Conservation (phyloP, 35 echinoderm and acorn worm genomes). For the Apostichopus japonicus region DNA sequence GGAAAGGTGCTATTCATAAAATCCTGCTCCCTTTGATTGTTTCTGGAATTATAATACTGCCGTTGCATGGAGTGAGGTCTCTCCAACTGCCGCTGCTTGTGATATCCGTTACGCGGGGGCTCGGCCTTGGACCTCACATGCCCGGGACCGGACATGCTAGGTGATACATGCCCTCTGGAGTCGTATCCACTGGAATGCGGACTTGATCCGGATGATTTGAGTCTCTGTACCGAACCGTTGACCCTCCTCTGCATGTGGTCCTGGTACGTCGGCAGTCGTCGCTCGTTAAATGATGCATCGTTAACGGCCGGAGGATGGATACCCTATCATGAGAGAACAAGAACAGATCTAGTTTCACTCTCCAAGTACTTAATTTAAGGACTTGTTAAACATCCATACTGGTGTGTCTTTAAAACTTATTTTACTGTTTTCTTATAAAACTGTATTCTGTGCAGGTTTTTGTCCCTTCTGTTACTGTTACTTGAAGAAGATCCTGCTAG, state of each 20-base stretch:
- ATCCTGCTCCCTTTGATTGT: background rate
- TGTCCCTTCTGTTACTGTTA: too few relatives aligned
- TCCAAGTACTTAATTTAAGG: too few relatives aligned
- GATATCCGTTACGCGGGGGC: background rate
- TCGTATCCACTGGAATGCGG: slow-evolving; percentile 76
- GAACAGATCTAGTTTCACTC: too few relatives aligned
- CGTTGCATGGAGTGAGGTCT: slow-evolving; percentile 31
- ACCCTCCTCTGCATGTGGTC: slow-evolving; percentile 81
- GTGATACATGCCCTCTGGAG: slow-evolving; percentile 66
- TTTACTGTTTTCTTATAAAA: too few relatives aligned
- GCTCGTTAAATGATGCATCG: background rate
- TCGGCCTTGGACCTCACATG: background rate
- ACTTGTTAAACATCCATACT: too few relatives aligned
- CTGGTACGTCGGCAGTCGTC: slow-evolving; percentile 71
- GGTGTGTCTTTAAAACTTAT: too few relatives aligned
- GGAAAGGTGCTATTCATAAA: slow-evolving; percentile 33
- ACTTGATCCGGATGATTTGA: slow-evolving; percentile 56
- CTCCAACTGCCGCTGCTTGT: background rate
- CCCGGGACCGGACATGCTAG: slow-evolving; percentile 15
- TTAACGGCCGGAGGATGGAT: background rate
- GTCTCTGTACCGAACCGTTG: slow-evolving; percentile 47
- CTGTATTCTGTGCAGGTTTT: too few relatives aligned
- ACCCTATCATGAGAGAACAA: background rate
- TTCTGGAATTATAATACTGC: slow-evolving; percentile 25
- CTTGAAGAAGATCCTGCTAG: too few relatives aligned